Percentiles rank a stretch among this genome's conserved stretches.
These are phyloP conservation scores for Sarcophaga caerulescens DNA, from an alignment of 2,888 invertebrate species.

Conservation along the genomic window DNA sequence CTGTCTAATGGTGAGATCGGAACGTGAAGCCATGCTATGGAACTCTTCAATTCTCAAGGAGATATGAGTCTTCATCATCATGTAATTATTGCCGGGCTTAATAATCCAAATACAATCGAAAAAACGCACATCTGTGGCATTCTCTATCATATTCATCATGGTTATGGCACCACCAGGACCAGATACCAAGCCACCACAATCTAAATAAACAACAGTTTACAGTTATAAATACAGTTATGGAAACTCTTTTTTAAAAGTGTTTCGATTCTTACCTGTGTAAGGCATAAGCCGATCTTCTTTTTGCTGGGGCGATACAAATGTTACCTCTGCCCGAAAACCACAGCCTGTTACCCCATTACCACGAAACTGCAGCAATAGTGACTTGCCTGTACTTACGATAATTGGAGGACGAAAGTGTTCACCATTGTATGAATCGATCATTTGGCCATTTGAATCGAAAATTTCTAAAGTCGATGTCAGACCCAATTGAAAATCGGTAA, in stretches of 20 bases:
- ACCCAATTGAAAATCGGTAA: slow-evolving; percentile 86
- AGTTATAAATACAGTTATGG: slow-evolving; percentile 14
- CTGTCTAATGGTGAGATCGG: slow-evolving; percentile 85
- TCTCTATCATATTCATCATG: slow-evolving; percentile 88
- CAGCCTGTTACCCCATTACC: slow-evolving; percentile 86
- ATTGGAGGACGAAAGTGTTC: slow-evolving; percentile 86
- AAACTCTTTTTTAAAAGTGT: neutral
- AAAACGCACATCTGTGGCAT: slow-evolving; percentile 82
- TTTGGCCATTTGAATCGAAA: slow-evolving; percentile 86
- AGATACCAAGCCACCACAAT: slow-evolving; percentile 87
- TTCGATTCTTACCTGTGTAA: slow-evolving; percentile 77
- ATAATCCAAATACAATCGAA: slow-evolving; percentile 89
- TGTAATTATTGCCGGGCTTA: slow-evolving; percentile 84
- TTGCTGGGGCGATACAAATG: slow-evolving; percentile 79
- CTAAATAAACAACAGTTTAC: slow-evolving; percentile 73
- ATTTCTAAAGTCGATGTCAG: slow-evolving; percentile 86
- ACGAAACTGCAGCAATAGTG: slow-evolving; percentile 85
- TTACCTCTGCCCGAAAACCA: slow-evolving; percentile 85
- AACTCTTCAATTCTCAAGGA: slow-evolving; percentile 84
- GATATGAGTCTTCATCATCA: slow-evolving; percentile 86
- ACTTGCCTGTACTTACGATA: slow-evolving; percentile 85
- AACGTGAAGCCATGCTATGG: slow-evolving; percentile 84
- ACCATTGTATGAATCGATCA: slow-evolving; percentile 85
- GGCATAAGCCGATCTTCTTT: slow-evolving; percentile 78
- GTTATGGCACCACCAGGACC: slow-evolving; percentile 88